phyloP scores from a whole-genome alignment of 2,797 vertebrate species.

The Lemur catta region DNA sequence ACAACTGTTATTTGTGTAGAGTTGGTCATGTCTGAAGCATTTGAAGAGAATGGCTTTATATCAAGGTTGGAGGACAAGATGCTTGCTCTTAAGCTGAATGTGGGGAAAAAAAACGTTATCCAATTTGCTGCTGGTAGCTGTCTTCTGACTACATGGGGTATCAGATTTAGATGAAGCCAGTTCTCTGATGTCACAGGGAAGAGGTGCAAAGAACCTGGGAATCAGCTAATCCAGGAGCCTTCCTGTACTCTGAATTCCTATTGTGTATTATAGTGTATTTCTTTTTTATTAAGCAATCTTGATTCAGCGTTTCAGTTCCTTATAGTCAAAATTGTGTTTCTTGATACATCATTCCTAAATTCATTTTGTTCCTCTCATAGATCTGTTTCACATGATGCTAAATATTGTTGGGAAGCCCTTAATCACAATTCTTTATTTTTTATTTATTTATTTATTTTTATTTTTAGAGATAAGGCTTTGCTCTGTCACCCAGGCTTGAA shows the following conservation, averaged over 20 bases:
- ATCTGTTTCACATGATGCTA: not conserved
- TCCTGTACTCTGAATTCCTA: not conserved
- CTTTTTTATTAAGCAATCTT: not conserved
- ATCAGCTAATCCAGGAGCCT: not conserved
- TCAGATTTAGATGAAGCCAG: not conserved
- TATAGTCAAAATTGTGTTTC: not conserved
- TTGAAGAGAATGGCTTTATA: not conserved
- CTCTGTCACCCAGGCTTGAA: too few relatives aligned
- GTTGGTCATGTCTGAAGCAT: not conserved
- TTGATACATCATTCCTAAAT: not conserved
- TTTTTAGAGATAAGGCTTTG: too few relatives aligned
- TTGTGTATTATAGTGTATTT: not conserved
- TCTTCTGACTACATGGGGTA: not conserved
- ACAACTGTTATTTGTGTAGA: not conserved
- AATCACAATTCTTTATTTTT: slow-evolving; percentile 8
- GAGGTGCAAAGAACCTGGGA: not conserved
- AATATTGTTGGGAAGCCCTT: not conserved
- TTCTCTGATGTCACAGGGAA: not conserved
- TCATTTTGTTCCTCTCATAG: not conserved
- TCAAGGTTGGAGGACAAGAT: not conserved
- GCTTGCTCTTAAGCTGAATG: not conserved
- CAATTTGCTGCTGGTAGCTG: not conserved
- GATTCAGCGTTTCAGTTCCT: not conserved
- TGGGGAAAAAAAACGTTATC: not conserved
- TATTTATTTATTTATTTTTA: too few relatives aligned